These are phyloP conservation scores for Acleris emargana DNA, from an alignment of 2,888 invertebrate species.

Conservation along the genomic window DNA sequence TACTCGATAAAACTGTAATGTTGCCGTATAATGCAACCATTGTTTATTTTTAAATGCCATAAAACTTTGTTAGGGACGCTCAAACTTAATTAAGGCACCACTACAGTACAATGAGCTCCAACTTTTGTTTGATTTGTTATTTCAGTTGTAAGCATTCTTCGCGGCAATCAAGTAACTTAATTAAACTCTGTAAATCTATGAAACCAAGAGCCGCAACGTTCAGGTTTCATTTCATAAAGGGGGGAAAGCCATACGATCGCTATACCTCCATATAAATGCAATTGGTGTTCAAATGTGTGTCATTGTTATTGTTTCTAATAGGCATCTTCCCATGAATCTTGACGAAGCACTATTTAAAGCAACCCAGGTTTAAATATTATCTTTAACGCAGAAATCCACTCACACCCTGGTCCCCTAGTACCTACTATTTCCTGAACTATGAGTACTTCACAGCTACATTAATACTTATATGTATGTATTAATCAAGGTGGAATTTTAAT, in stretches of 20 bases:
- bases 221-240: conserved; percentile 5
- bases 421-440: too few species aligned
- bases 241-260: neutral
- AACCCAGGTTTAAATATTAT: too few species aligned
- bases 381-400: too few species aligned
- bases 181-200: conserved; percentile 22
- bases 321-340: too few species aligned
- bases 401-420: too few species aligned
- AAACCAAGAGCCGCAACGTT: conserved; percentile 7
- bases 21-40: neutral
- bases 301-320: too few species aligned
- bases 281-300: neutral
- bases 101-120: conserved; percentile 8
- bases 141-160: conserved; percentile 21
- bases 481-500: too few species aligned
- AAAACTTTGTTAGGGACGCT: conserved; percentile 9
- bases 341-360: too few species aligned
- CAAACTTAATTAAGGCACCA: conserved; percentile 18
- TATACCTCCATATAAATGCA: too few species aligned
- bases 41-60: neutral
- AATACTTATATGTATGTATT: too few species aligned
- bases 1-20: too few species aligned
- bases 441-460: too few species aligned
- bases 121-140: conserved; percentile 26
- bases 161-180: conserved; percentile 16